Conservation (phyloP, 2,797 vertebrate genomes). For the Hydrocynus forskahlii region DNA sequence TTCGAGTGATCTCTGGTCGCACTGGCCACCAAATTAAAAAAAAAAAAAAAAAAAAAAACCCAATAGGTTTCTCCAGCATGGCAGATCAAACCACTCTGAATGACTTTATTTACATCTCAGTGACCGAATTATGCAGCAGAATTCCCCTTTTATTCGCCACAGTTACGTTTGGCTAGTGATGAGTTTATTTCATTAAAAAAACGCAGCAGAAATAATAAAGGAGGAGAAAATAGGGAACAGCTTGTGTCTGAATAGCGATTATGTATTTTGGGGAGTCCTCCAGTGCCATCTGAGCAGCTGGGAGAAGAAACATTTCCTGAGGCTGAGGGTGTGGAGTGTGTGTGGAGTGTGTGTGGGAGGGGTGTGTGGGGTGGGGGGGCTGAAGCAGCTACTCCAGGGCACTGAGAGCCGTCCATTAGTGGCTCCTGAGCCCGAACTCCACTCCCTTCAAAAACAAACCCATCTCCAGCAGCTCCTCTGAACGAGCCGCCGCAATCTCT, state of each 20-base stretch:
- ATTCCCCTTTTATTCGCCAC: too few species aligned
- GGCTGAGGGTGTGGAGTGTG: conserved; percentile 20
- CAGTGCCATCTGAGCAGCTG: conserved; percentile 2
- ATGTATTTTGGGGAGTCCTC: conserved; percentile 5
- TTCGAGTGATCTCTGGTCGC: too few species aligned
- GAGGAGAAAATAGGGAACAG: neutral
- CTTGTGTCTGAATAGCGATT: conserved; percentile 1
- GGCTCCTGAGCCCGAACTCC: conserved; percentile 42
- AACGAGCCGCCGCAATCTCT: conserved; percentile 46
- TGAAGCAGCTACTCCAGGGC: conserved; percentile 46
- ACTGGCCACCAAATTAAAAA: too few species aligned
- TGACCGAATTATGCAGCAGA: too few species aligned
- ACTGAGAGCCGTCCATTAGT: conserved; percentile 50
- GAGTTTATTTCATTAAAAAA: conserved; percentile 6
- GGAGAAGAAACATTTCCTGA: conserved; percentile 7
- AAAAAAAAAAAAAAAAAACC: too few species aligned
- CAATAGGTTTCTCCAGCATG: too few species aligned
- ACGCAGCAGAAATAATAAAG: neutral
- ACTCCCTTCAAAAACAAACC: conserved; percentile 53
- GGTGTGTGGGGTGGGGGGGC: conserved; percentile 9
- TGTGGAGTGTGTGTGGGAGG: neutral
- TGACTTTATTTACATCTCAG: too few species aligned
- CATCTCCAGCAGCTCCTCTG: conserved; percentile 52
- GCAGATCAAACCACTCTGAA: too few species aligned
- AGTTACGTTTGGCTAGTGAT: neutral